Evolutionary conservation across 2,797 vertebrate genomes (phyloP).

Genomic region (Numenius phaeopus): DNA sequence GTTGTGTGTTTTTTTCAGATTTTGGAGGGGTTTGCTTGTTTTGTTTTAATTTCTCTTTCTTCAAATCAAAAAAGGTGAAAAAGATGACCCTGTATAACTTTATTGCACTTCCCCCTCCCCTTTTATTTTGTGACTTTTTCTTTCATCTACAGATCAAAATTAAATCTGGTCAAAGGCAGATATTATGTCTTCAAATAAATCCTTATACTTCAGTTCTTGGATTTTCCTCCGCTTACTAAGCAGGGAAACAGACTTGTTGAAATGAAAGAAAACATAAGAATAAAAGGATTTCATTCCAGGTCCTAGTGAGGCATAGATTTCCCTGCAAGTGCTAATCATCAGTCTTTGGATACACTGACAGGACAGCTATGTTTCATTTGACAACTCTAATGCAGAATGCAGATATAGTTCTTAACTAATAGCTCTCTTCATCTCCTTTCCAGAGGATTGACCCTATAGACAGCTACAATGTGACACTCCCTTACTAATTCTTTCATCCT

Average conservation of each 20-base stretch:
- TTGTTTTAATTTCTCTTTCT: neutral
- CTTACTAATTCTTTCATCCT: neutral
- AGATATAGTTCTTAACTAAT: neutral
- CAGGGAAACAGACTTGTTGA: neutral
- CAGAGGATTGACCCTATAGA: neutral
- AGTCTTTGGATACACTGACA: neutral
- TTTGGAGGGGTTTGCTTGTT: neutral
- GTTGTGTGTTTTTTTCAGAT: neutral
- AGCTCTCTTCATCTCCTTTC: neutral
- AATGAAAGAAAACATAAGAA: neutral
- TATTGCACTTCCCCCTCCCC: fast-evolving
- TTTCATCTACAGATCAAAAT: neutral
- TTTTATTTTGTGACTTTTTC: neutral
- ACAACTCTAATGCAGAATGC: neutral
- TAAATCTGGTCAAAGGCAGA: neutral
- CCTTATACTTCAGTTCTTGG: neutral
- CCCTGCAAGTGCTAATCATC: neutral
- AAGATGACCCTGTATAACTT: neutral
- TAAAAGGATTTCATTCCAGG: neutral
- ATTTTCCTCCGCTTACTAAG: neutral
- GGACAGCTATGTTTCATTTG: neutral
- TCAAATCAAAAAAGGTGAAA: neutral
- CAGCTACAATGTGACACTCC: neutral
- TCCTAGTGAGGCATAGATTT: neutral
- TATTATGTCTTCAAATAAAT: neutral